A percentile compares a stretch with the other conserved stretches of the same genome.
Conservation (phyloP, 2,113 vertebrate species). For the chimpanzee (Pan troglodytes) region DNA sequence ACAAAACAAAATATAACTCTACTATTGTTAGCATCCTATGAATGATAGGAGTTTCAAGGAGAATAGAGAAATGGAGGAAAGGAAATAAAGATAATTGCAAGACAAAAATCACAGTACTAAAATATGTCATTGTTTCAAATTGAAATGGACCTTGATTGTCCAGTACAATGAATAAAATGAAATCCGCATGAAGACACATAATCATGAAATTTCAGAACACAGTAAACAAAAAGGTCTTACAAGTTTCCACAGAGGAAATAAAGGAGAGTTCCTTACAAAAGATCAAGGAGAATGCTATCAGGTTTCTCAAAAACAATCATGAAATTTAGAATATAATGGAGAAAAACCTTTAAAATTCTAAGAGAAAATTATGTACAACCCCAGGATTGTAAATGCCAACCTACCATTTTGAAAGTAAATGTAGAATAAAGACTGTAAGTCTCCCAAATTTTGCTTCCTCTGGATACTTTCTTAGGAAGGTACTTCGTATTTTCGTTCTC, state of each 20-base stretch:
- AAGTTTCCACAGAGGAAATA: not conserved
- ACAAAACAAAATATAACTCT: not conserved
- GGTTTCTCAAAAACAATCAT: not conserved
- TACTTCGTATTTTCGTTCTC: not conserved
- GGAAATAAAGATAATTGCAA: not conserved
- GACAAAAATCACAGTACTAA: not conserved
- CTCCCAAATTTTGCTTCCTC: not conserved
- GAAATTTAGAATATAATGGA: not conserved
- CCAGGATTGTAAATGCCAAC: not conserved
- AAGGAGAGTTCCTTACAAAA: not conserved
- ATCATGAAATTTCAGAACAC: not conserved
- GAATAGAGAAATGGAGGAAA: not conserved
- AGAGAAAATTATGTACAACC: not conserved
- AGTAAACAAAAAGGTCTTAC: not conserved
- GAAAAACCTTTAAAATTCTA: not conserved
- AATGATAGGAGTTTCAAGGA: not conserved
- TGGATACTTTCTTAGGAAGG: not conserved
- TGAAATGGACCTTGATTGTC: not conserved
- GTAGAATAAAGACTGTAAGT: not conserved
- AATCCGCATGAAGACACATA: not conserved
- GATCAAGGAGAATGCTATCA: not conserved
- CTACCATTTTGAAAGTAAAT: not conserved
- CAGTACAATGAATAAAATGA: not conserved
- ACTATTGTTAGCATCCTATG: not conserved
- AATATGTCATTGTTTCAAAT: not conserved